phyloP scores from a whole-genome alignment of 2,797 vertebrate genomes.

The Moxostoma hubbsi region DNA sequence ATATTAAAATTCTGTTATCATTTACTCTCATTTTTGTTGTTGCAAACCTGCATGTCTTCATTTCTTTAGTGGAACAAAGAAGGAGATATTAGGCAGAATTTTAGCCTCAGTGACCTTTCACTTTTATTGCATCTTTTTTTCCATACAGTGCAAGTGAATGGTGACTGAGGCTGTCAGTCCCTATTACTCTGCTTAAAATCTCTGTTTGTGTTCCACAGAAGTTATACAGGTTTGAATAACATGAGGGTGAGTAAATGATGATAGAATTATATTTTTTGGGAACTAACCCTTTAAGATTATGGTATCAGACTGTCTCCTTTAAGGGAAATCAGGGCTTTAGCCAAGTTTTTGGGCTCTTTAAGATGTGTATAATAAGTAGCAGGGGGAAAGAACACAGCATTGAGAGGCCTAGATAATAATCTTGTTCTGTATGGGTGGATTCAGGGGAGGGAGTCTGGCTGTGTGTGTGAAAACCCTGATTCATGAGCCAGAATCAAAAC shows the following conservation, averaged over 20 bases:
- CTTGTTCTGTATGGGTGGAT: slow-evolving; percentile 33
- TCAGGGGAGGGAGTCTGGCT: slow-evolving; percentile 32
- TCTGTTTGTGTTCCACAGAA: too few species aligned
- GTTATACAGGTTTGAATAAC: too few species aligned
- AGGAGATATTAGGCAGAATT: too few species aligned
- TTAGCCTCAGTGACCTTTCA: too few species aligned
- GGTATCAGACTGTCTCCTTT: slow-evolving; percentile 11
- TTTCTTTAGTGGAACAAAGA: too few species aligned
- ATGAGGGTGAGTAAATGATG: too few species aligned
- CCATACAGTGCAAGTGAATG: too few species aligned
- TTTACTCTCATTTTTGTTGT: neutral
- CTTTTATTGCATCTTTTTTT: too few species aligned
- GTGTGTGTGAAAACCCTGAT: slow-evolving; percentile 38
- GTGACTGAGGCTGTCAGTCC: too few species aligned
- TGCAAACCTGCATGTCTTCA: too few species aligned
- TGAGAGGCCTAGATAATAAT: slow-evolving; percentile 20
- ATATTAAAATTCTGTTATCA: neutral
- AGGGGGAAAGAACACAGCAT: slow-evolving; percentile 31
- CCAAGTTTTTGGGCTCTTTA: slow-evolving; percentile 23
- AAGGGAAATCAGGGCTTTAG: slow-evolving; percentile 17
- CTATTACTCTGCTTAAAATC: too few species aligned
- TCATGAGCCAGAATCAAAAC: slow-evolving; percentile 42
- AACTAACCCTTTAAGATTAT: slow-evolving; percentile 4
- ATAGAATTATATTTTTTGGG: neutral
- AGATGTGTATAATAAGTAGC: slow-evolving; percentile 48